phyloP scores from a whole-genome alignment of 2,888 invertebrate genomes.

The Napeogenes inachia region DNA sequence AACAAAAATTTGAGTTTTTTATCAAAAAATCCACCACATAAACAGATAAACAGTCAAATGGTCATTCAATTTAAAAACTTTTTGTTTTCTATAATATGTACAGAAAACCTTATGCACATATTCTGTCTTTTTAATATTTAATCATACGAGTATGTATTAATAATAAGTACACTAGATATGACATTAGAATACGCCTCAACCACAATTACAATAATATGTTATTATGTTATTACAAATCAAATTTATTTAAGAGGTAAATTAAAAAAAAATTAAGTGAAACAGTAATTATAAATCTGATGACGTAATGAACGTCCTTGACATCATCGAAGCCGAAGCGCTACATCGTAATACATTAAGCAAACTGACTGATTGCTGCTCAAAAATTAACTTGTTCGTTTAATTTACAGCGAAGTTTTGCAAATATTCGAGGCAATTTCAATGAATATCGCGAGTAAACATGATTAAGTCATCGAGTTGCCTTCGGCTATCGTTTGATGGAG shows the following conservation, averaged over 20 bases:
- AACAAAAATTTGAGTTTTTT: too few relatives aligned
- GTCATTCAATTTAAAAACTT: too few relatives aligned
- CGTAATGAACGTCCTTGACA: neutral
- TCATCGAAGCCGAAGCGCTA: conserved; percentile 2
- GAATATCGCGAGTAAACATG: conserved; percentile 1
- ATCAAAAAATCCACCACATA: too few relatives aligned
- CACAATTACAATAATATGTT: too few relatives aligned
- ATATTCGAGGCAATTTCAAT: conserved; percentile 1
- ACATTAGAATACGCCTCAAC: too few relatives aligned
- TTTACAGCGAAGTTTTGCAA: conserved; percentile 6
- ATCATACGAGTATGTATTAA: too few relatives aligned
- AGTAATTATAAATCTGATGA: conserved; percentile 1
- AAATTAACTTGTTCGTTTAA: conserved; percentile 25
- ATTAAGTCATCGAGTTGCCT: conserved; percentile 2
- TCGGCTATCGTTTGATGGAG: neutral
- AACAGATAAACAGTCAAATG: too few relatives aligned
- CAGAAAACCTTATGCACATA: too few relatives aligned
- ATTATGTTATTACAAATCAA: too few relatives aligned
- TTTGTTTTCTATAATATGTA: too few relatives aligned
- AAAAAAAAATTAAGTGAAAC: neutral
- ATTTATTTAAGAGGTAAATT: neutral
- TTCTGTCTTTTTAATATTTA: too few relatives aligned
- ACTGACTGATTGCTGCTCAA: conserved; percentile 29
- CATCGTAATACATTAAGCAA: conserved; percentile 26
- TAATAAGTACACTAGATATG: too few relatives aligned